A percentile compares a stretch with the other conserved stretches of the same genome.
Conservation (phyloP, 2,888 invertebrate genomes). For the Trachelus tabidus region DNA sequence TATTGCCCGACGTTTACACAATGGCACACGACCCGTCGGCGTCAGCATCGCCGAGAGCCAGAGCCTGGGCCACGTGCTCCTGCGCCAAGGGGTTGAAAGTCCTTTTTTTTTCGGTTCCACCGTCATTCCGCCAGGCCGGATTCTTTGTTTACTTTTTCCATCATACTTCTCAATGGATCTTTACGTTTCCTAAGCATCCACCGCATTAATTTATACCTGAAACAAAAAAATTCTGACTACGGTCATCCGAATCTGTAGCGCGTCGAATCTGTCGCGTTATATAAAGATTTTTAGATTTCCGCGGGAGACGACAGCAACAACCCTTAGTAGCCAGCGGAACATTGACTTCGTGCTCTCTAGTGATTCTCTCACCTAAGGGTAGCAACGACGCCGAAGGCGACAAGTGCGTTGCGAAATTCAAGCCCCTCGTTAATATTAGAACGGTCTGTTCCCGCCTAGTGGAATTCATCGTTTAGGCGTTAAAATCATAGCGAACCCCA, state of each 20-base stretch:
- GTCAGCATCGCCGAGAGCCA: background rate
- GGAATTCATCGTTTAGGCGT: background rate
- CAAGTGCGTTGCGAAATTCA: background rate
- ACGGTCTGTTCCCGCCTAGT: background rate
- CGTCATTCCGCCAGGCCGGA: background rate
- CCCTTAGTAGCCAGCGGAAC: background rate
- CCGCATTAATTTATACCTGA: background rate
- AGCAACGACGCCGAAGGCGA: background rate
- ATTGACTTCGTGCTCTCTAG: background rate
- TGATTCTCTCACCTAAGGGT: background rate
- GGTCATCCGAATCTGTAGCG: background rate
- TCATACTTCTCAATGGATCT: background rate
- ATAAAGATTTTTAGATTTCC: background rate
- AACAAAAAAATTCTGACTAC: background rate
- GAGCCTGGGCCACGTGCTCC: background rate
- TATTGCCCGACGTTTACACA: conserved; percentile 10
- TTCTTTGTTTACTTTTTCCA: background rate
- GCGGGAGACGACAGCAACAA: background rate
- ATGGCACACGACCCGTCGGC: background rate
- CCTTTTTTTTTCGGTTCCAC: background rate
- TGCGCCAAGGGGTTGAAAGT: background rate
- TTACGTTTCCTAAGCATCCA: background rate
- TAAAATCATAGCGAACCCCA: background rate
- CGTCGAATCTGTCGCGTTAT: background rate
- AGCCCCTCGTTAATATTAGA: background rate